Percentiles rank a stretch among this genome's conserved stretches.
Evolutionary conservation across 2,113 vertebrate genomes (phyloP).

Genomic region (Rhinopithecus roxellana): DNA sequence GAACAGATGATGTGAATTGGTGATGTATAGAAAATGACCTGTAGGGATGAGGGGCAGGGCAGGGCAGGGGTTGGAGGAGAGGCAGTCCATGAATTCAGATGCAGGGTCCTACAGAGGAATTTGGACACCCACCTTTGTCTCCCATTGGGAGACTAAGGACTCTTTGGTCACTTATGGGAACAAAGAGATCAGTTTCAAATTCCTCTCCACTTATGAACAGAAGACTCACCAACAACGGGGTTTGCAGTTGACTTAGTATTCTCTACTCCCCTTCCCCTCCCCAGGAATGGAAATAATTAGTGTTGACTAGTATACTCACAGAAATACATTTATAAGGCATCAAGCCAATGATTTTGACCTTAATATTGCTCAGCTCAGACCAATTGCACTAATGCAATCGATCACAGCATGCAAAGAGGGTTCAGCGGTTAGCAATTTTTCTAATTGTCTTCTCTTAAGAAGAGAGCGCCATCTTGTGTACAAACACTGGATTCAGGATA

Average conservation of each 20-base stretch:
- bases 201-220: neutral
- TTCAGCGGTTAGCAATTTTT: neutral
- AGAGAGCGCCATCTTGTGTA: constrained; percentile 65
- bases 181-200: neutral
- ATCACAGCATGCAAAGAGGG: neutral
- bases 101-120: neutral
- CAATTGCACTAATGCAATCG: neutral
- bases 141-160: neutral
- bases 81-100: neutral
- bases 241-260: neutral
- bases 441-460: neutral
- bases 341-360: neutral
- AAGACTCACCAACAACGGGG: neutral
- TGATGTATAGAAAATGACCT: neutral
- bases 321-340: neutral
- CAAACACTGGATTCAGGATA: neutral
- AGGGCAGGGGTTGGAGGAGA: neutral
- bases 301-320: neutral
- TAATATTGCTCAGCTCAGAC: neutral
- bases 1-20: neutral
- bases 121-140: neutral
- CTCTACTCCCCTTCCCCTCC: neutral
- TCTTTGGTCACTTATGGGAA: neutral
- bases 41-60: neutral
- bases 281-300: neutral